A percentile compares a stretch with the other conserved stretches of the same genome.
These are phyloP conservation scores for Megalops cyprinoides DNA, from an alignment of 2,797 vertebrate genomes.

Conservation along the genomic window DNA sequence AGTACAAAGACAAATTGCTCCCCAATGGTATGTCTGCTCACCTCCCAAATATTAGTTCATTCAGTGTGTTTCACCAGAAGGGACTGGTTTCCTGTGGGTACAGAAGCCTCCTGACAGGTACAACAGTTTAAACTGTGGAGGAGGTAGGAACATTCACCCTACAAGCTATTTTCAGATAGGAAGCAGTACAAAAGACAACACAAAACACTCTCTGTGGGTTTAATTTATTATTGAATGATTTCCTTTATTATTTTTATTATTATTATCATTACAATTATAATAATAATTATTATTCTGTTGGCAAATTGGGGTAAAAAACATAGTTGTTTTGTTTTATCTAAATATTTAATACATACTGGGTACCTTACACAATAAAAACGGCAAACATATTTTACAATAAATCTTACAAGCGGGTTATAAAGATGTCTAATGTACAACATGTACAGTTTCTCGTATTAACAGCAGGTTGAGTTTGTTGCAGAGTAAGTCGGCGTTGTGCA, in stretches of 20 bases:
- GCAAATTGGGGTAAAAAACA: constrained; percentile 64
- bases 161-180: neutral
- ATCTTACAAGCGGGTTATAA: constrained; percentile 60
- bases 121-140: neutral
- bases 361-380: constrained; percentile 60
- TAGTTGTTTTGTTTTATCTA: constrained; percentile 62
- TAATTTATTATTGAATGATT: constrained; percentile 55
- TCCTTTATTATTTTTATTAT: constrained; percentile 56
- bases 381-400: constrained; percentile 58
- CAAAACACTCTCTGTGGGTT: constrained; percentile 33
- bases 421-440: constrained; percentile 58
- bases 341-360: constrained; percentile 60
- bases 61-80: neutral
- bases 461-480: constrained; percentile 38
- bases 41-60: neutral
- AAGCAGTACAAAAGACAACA: constrained; percentile 27
- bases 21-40: neutral
- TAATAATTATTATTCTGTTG: constrained; percentile 60
- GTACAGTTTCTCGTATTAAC: constrained; percentile 49
- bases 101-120: neutral
- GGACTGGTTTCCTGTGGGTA: neutral
- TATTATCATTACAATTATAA: no score
- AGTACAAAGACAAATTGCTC: neutral
- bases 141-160: neutral
- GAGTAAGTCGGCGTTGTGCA: constrained; percentile 39